A percentile compares a stretch with the other conserved stretches of the same genome.
phyloP scores from a whole-genome alignment of 2,113 vertebrate genomes.

The pig (Sus scrofa) region T2T-Sscrofa CM000830.6:63512001-63512500 shows the following conservation, averaged over 20 bases:
- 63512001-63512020: not conserved
- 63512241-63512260: not conserved
- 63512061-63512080: slow-evolving; percentile 1
- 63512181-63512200: not conserved
- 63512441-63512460: slow-evolving; percentile 23
- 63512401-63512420: not conserved
- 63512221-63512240: not conserved
- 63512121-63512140: not conserved
- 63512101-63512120: not conserved
- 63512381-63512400: not conserved
- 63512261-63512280: not conserved
- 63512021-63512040: not conserved
- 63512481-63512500: no score
- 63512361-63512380: not conserved
- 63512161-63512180: not conserved
- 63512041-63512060: not conserved
- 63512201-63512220: not conserved
- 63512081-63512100: not conserved
- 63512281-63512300: not conserved
- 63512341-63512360: not conserved
- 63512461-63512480: not conserved
- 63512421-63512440: slow-evolving; percentile 9
- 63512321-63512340: slow-evolving; percentile 26
- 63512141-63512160: slow-evolving; percentile 7
- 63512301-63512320: not conserved